These are phyloP conservation scores for Ophion obscuratus DNA, from an alignment of 2,888 invertebrate species.

Conservation along the genomic window DNA sequence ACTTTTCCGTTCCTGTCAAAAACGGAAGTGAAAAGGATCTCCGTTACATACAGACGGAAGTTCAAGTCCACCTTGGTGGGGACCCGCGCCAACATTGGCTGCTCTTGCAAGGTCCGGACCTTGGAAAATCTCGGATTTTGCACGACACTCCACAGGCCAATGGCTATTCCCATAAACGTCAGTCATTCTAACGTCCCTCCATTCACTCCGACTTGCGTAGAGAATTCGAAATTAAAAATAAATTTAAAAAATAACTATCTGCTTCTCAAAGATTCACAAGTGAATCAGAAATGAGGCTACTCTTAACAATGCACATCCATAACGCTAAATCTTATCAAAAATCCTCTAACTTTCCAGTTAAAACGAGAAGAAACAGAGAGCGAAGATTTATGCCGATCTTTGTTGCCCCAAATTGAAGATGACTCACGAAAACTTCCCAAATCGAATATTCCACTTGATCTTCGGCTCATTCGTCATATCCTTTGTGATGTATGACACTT, in stretches of 20 bases:
- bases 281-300: too few relatives aligned
- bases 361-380: too few relatives aligned
- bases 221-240: neutral
- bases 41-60: neutral
- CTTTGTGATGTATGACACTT: too few relatives aligned
- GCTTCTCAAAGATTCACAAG: too few relatives aligned
- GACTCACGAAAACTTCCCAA: slow-evolving; percentile 15
- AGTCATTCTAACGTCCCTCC: neutral
- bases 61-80: too few relatives aligned
- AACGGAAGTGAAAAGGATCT: slow-evolving; percentile 37
- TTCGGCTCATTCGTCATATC: neutral
- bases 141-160: slow-evolving; percentile 1
- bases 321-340: too few relatives aligned
- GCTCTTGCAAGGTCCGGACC: slow-evolving; percentile 8
- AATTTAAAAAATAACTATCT: too few relatives aligned
- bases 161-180: neutral
- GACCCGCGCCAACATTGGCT: too few relatives aligned
- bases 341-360: too few relatives aligned
- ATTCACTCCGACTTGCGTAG: neutral
- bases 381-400: slow-evolving; percentile 6
- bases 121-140: slow-evolving; percentile 30
- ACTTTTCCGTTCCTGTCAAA: neutral
- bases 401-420: neutral
- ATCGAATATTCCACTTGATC: slow-evolving; percentile 14
- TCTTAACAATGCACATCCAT: too few relatives aligned